Base-by-base conservation (phyloP, 1,140 invertebrate genomes). In the Drosophila ficusphila region DNA sequence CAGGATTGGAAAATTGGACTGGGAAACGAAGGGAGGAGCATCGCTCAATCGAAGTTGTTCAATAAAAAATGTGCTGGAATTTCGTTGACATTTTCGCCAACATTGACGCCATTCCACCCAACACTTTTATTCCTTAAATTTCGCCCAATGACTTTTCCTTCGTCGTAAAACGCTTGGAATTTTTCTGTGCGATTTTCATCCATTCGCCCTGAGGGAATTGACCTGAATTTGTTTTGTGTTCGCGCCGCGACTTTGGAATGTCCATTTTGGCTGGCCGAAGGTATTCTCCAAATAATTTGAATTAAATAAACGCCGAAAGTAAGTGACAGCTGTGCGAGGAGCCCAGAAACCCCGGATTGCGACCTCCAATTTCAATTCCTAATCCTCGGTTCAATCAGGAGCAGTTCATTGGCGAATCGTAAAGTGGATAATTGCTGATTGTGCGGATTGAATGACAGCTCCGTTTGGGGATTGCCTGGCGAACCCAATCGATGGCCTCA, bases 1-100 rank as follows among this genome's bases (percentile, higher is more conserved):
- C 8, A 23, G 38, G 12, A 36, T 27, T 52, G 21, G 23, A 25
- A 11, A 19, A 7, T 12, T 21, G 31, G 1, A n/a, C 7, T 14
- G 5, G 38, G 11, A 33, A 31, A 2, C 0, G 14, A 2, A 9
- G 21, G 1, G 34, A n/a, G 41, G 16, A n/a, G 38, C 51, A 60
- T 57, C 54, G 42, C 78, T 82, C 76, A 85, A 85, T 85, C 81
- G 79, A 85, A 72, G 79, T 57, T 41, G 56, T 51, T 85, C 81
- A 76, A 86, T 86, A 85, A 85, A 82, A 79, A 71, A 67, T 85
- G 71, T 68, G 61, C 79, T 85, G 81, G 65, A 64, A 85, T 79
- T 78, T 76, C 42, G 34, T 61, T 48, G 41, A 72, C 61, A 81
- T 78, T 79, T 58, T 62, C 52, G 76, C 62, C 74, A 54, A 65